Evolutionary conservation across 2,888 invertebrate species (phyloP).

Genomic region (Plebejus anna): DNA sequence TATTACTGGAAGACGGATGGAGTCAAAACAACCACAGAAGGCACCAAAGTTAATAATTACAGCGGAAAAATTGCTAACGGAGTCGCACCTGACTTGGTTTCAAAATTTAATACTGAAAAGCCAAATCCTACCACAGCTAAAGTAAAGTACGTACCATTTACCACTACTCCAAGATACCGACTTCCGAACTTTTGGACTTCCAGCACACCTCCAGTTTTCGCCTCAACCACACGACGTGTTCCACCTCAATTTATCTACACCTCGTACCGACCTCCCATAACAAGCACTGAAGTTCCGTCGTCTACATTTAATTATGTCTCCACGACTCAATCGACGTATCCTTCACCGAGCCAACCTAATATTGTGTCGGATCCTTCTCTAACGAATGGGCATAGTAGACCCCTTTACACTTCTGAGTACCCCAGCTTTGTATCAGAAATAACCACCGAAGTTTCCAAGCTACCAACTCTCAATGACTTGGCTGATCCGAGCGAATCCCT

Average conservation of each 20-base stretch:
- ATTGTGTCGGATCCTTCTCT: background rate
- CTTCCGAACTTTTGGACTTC: background rate
- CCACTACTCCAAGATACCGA: background rate
- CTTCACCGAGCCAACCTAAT: background rate
- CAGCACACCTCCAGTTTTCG: background rate
- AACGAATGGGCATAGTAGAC: background rate
- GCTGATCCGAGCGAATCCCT: background rate
- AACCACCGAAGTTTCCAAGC: background rate
- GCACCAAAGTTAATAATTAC: background rate
- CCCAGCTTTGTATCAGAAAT: background rate
- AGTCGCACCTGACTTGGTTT: background rate
- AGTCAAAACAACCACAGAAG: background rate
- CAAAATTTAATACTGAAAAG: background rate
- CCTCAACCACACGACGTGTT: background rate
- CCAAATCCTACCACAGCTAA: background rate
- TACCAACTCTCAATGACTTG: background rate
- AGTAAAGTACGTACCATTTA: background rate
- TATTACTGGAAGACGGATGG: background rate
- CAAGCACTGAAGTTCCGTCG: background rate
- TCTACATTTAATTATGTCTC: background rate
- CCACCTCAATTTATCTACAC: background rate
- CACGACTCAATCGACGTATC: background rate
- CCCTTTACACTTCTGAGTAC: background rate
- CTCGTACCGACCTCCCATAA: background rate
- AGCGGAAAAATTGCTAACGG: background rate